phyloP scores from a whole-genome alignment of 2,888 invertebrate genomes.

The Matsumyia berberina region DNA sequence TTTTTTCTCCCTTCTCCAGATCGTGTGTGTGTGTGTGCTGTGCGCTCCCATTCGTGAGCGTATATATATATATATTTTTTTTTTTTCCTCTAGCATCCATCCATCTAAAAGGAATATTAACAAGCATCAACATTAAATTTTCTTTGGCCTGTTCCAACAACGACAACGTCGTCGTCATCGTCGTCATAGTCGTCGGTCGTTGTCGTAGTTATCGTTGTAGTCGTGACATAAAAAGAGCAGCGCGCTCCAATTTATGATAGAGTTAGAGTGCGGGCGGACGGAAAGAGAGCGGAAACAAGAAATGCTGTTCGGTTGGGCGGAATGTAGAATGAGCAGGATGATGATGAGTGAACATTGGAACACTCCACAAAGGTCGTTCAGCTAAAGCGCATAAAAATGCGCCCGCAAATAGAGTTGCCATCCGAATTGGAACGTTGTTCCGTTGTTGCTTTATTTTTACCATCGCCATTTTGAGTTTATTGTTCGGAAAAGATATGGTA shows the following conservation, averaged over 20 bases:
- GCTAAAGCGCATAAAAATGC: conserved; percentile 67
- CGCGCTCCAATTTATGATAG: conserved; percentile 60
- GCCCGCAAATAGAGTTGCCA: conserved; percentile 59
- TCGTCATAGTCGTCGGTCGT: not conserved
- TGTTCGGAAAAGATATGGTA: conserved; percentile 12
- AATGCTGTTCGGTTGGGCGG: conserved; percentile 45
- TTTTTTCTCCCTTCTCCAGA: conserved; percentile 7
- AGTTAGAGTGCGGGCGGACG: conserved; percentile 14
- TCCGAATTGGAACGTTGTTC: not conserved
- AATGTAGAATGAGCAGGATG: conserved; percentile 49
- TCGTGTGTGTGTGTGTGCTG: conserved; percentile 27
- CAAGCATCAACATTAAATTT: conserved; percentile 74
- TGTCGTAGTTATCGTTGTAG: conserved; percentile 33
- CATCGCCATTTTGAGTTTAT: conserved; percentile 28
- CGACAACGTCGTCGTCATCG: conserved; percentile 7
- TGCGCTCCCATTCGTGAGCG: conserved; percentile 44
- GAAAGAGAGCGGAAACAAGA: conserved; percentile 47
- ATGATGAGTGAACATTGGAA: conserved; percentile 52
- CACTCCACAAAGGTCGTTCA: conserved; percentile 61
- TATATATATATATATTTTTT: conserved; percentile 24
- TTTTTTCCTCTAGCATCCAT: conserved; percentile 57
- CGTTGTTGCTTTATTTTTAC: conserved; percentile 3
- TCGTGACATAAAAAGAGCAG: conserved; percentile 68
- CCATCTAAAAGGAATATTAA: conserved; percentile 72
- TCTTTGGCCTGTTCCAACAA: conserved; percentile 45